Conservation (phyloP, 2,888 invertebrate species). For the Cremastobaeus sp. region DNA sequence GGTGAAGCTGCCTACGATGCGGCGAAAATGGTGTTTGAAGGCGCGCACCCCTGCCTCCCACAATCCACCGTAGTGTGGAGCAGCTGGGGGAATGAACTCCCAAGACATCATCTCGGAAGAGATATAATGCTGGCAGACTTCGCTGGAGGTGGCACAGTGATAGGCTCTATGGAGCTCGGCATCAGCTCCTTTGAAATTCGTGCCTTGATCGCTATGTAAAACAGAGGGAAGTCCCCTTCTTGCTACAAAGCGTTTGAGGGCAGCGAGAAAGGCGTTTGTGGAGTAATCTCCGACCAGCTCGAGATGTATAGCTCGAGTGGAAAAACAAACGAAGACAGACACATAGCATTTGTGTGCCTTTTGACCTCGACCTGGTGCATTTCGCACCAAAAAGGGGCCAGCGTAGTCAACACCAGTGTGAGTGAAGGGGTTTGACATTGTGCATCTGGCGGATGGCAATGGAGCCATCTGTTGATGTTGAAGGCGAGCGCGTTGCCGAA, state of each 20-base stretch:
- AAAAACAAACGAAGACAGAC: too few species aligned
- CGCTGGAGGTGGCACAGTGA: neutral
- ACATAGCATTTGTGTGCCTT: too few species aligned
- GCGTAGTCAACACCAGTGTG: neutral
- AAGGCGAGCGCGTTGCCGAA: neutral
- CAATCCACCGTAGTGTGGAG: too few species aligned
- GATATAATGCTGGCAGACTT: neutral
- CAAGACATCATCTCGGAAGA: neutral
- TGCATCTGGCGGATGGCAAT: neutral
- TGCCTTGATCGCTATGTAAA: neutral
- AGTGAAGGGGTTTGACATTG: neutral
- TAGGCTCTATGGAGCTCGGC: neutral
- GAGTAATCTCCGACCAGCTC: neutral
- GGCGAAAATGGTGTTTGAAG: too few species aligned
- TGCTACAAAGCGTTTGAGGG: neutral
- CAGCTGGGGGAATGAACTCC: conserved; percentile 5
- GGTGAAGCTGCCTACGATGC: too few species aligned
- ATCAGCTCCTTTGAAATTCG: neutral
- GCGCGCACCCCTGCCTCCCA: too few species aligned
- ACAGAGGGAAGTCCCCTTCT: neutral
- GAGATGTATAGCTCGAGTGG: neutral
- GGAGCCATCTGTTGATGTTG: neutral
- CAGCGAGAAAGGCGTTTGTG: neutral
- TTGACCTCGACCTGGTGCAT: too few species aligned
- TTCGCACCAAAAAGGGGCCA: neutral